Conservation (phyloP, 2,888 invertebrate genomes). For the Calameuta pallipes region DNA sequence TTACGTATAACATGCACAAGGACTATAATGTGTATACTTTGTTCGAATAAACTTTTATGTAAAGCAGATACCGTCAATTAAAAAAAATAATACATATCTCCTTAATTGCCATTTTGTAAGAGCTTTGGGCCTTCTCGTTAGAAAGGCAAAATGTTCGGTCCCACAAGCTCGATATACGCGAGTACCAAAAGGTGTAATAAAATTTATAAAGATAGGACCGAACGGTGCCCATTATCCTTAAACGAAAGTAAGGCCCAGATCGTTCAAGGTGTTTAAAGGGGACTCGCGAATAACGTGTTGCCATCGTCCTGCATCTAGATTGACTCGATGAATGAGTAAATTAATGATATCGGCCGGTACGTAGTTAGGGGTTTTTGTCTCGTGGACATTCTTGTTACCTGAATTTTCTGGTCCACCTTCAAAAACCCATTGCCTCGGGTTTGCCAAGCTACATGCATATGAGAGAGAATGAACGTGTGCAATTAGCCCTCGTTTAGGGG, state of each 20-base stretch:
- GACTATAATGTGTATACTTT: background rate
- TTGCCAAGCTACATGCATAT: background rate
- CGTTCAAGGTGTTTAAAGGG: background rate
- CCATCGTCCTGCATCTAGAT: constrained; percentile 29
- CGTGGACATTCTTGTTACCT: background rate
- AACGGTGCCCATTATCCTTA: background rate
- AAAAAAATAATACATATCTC: background rate
- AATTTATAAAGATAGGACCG: background rate
- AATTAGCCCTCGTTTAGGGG: constrained; percentile 64
- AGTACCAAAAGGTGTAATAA: background rate
- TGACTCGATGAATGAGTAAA: constrained; percentile 47
- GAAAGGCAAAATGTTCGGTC: background rate
- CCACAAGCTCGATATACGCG: background rate
- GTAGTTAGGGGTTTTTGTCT: constrained; percentile 33
- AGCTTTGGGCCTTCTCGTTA: background rate
- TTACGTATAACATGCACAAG: background rate
- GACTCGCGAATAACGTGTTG: background rate
- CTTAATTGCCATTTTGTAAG: background rate
- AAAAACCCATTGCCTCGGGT: background rate
- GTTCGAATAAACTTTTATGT: background rate
- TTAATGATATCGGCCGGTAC: constrained; percentile 49
- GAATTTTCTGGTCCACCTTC: background rate
- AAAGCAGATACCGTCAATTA: background rate
- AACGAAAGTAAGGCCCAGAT: background rate
- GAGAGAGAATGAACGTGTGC: constrained; percentile 29